A percentile compares a stretch with the other conserved stretches of the same genome.
These are phyloP conservation scores for Melolontha melolontha DNA, from an alignment of 2,888 invertebrate species.

Conservation along the genomic window DNA sequence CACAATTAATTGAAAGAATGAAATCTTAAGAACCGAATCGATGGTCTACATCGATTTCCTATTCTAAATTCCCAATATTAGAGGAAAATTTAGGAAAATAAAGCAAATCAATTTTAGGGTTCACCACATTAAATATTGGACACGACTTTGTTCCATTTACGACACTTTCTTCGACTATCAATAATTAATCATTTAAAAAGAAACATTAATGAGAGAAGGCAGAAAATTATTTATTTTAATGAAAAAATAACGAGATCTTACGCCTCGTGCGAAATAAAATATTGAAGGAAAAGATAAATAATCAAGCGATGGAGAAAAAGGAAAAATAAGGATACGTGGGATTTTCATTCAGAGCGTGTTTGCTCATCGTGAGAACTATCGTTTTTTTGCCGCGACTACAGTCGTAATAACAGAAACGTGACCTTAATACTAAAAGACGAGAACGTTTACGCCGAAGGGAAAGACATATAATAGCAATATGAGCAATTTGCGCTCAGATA, in stretches of 20 bases:
- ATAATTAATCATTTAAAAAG: background rate
- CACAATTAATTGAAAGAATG: too few species aligned
- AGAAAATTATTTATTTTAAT: slow-evolving; percentile 15
- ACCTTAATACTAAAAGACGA: slow-evolving; percentile 43
- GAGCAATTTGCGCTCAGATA: slow-evolving; percentile 39
- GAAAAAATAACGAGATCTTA: slow-evolving; percentile 3
- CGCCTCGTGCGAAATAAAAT: slow-evolving; percentile 14
- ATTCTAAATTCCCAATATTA: too few species aligned
- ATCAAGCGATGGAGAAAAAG: slow-evolving; percentile 29
- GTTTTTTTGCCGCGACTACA: slow-evolving; percentile 51
- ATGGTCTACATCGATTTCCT: too few species aligned
- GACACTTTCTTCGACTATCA: too few species aligned
- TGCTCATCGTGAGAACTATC: slow-evolving; percentile 51
- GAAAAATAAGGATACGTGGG: slow-evolving; percentile 36
- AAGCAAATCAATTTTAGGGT: too few species aligned
- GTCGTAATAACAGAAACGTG: slow-evolving; percentile 52
- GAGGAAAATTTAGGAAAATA: too few species aligned
- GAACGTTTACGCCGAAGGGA: slow-evolving; percentile 19
- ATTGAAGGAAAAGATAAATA: slow-evolving; percentile 35
- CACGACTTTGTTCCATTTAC: too few species aligned
- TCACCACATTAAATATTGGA: too few species aligned
- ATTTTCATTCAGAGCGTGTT: slow-evolving; percentile 50
- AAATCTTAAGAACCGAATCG: too few species aligned
- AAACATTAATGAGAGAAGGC: background rate
- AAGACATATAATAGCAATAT: slow-evolving; percentile 41